Base-by-base conservation (phyloP, 2,113 vertebrate species). In the Suricata suricatta region DNA sequence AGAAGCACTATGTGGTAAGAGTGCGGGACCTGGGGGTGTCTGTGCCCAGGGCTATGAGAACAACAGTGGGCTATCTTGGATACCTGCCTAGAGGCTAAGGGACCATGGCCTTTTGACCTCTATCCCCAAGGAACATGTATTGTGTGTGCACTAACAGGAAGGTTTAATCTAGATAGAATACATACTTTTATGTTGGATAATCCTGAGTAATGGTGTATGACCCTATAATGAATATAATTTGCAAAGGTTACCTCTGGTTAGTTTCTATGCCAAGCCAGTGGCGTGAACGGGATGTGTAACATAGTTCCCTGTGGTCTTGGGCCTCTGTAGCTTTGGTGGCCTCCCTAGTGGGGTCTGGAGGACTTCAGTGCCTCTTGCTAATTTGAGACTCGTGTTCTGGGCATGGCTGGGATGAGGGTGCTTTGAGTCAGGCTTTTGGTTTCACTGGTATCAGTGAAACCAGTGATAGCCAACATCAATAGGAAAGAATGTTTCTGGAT, bases 351-450 rank as follows among this genome's bases (percentile, higher is more conserved):
- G 95, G 25, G 33, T 38, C n/a, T 25, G 15, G 63, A 77, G 25
- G 17, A 92, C 7, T 14, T 74, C 68, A 23, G 60, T 16, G 25
- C 44, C 72, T 74, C 47, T 94, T 86, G 11, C 23, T 57, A 68
- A 84, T 25, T 88, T 92, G 92, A 89, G 69, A 90, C 47, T 69
- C 63, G 23, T 82, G 25, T 57, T 21, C 10, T 86, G 57, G 81
- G 38, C 44, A 69, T 25, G 74, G 69, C 63, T 74, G 47, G 63
- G 60, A 64, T 60, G n/a, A 52, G 47, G 41, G 64, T n/a, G 21
- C 82, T 97, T 89, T 92, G 35, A 97, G 52, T 82, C 31, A 79
- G 68, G 41, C 16, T 90, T 76, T 86, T 87, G 88, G 27, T 72
- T 74, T 96, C n/a, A 89, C 54, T 57, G 54, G 50, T 57, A 21